A percentile compares a stretch with the other conserved stretches of the same genome.
These are phyloP conservation scores for Sebastes hubbsi DNA, from an alignment of 2,797 vertebrate genomes.

Conservation along the genomic window DNA sequence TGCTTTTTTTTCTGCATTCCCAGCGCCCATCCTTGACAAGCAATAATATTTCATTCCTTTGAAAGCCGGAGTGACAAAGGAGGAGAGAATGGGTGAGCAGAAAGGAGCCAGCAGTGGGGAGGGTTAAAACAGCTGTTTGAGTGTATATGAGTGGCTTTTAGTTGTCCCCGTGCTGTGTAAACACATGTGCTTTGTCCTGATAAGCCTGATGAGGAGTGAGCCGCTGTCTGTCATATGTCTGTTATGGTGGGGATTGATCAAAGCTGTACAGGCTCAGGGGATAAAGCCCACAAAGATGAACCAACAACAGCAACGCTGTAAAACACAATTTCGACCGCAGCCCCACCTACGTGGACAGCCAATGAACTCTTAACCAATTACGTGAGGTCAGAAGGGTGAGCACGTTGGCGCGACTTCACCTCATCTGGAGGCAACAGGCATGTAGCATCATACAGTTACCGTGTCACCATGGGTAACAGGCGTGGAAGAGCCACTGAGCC, in stretches of 20 bases:
- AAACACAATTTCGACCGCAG: slow-evolving; percentile 20
- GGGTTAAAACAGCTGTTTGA: slow-evolving; percentile 63
- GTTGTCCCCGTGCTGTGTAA: slow-evolving; percentile 58
- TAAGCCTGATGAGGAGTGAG: slow-evolving; percentile 74
- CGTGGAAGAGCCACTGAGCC: slow-evolving; percentile 69
- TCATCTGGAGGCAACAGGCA: slow-evolving; percentile 52
- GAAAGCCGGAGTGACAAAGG: slow-evolving; percentile 51
- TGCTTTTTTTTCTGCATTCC: slow-evolving; percentile 6
- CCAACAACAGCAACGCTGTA: slow-evolving; percentile 18
- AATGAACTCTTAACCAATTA: slow-evolving; percentile 4
- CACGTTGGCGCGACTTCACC: slow-evolving; percentile 10
- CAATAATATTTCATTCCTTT: slow-evolving; percentile 52
- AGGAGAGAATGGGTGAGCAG: slow-evolving; percentile 25
- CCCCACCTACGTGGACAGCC: slow-evolving; percentile 28
- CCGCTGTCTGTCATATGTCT: slow-evolving; percentile 72
- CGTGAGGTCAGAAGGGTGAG: slow-evolving; percentile 30
- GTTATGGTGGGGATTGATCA: slow-evolving; percentile 65
- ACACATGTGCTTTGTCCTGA: slow-evolving; percentile 80
- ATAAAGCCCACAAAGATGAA: slow-evolving; percentile 54
- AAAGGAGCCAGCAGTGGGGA: slow-evolving; percentile 24
- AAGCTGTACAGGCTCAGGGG: slow-evolving; percentile 61
- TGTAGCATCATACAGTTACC: slow-evolving; percentile 33
- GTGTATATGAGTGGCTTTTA: slow-evolving; percentile 67
- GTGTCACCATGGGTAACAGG: slow-evolving; percentile 60
- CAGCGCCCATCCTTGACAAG: slow-evolving; percentile 19